These are phyloP conservation scores for Nestor notabilis DNA, from an alignment of 2,113 vertebrate species.

Conservation along the genomic window DNA sequence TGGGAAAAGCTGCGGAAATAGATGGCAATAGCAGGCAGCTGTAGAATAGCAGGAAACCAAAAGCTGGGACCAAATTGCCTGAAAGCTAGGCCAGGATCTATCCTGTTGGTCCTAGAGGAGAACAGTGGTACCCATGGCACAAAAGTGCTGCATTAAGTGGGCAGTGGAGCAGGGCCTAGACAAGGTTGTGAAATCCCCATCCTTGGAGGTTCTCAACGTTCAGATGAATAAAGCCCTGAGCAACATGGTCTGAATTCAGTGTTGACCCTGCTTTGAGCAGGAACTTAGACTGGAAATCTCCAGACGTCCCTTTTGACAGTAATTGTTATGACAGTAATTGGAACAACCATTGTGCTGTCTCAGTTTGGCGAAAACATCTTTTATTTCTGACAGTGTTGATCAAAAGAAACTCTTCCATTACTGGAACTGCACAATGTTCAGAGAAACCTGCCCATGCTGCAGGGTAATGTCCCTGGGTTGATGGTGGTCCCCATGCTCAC, in stretches of 20 bases:
- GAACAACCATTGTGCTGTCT: not conserved
- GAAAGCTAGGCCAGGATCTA: not conserved
- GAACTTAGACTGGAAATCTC: not conserved
- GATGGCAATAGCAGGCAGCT: not conserved
- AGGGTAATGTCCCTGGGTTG: not conserved
- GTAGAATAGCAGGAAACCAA: not conserved
- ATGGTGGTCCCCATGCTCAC: not conserved
- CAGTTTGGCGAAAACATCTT: not conserved
- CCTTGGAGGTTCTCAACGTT: not conserved
- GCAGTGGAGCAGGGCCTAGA: not conserved
- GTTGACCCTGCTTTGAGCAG: not conserved
- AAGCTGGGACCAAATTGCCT: not conserved
- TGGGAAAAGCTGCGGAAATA: not conserved
- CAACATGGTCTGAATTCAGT: not conserved
- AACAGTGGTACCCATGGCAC: fast-evolving
- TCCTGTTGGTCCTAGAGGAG: not conserved
- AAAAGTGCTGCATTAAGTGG: not conserved
- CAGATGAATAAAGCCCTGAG: not conserved
- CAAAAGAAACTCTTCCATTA: not conserved
- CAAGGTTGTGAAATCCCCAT: not conserved
- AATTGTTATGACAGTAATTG: not conserved
- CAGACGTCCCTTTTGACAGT: not conserved
- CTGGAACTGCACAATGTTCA: not conserved
- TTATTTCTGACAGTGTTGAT: not conserved
- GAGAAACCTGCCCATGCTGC: not conserved